Evolutionary conservation across 2,113 vertebrate species (phyloP).

Genomic region (Chloroceryle aenea): DNA sequence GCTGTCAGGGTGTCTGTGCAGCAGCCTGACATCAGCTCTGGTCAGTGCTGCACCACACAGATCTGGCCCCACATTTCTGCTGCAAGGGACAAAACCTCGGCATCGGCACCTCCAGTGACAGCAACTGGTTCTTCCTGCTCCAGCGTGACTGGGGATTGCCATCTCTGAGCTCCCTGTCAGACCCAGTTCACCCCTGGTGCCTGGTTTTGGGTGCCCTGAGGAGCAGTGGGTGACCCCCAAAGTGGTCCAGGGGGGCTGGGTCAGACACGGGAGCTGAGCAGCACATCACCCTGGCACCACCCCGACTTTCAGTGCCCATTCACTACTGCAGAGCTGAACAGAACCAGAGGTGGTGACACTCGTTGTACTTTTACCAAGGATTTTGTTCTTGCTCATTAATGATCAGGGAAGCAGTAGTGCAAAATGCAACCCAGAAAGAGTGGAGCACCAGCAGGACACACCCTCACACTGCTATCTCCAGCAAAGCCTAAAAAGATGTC

Average conservation of each 20-base stretch:
- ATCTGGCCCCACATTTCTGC: background rate
- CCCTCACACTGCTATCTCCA: background rate
- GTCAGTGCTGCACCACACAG: no score
- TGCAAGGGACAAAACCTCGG: background rate
- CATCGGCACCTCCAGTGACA: background rate
- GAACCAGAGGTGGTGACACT: background rate
- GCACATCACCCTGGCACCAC: background rate
- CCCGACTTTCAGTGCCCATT: background rate
- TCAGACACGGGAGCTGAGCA: background rate
- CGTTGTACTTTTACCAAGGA: background rate
- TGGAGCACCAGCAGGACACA: background rate
- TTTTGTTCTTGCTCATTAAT: background rate
- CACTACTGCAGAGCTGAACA: background rate
- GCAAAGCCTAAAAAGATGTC: background rate
- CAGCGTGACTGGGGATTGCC: background rate
- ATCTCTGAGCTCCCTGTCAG: background rate
- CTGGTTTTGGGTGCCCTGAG: background rate
- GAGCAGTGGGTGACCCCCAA: accelerated
- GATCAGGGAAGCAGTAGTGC: background rate
- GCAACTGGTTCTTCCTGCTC: background rate
- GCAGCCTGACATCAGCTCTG: background rate
- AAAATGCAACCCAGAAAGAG: background rate
- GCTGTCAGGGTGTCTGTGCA: accelerated
- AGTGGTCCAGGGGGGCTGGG: background rate
- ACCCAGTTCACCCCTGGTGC: background rate